phyloP scores from a whole-genome alignment of 1,140 invertebrate genomes.

The Colletes latitarsis region DNA sequence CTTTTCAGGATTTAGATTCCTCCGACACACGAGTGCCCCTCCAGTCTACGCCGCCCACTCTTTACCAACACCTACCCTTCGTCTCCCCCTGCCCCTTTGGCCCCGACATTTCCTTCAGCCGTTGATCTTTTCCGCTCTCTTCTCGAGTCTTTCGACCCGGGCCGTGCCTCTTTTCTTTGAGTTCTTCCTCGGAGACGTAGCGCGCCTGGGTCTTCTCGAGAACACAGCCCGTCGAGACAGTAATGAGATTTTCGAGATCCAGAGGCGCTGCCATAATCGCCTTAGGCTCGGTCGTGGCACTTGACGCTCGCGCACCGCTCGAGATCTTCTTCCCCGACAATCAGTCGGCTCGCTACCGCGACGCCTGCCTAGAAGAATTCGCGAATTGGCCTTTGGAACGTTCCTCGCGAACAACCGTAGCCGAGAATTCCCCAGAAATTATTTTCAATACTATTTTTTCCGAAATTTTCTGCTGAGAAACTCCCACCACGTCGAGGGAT shows the following conservation, averaged over 20 bases:
- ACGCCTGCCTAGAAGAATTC: neutral
- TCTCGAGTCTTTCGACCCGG: neutral
- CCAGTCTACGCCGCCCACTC: neutral
- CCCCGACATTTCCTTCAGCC: neutral
- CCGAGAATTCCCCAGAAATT: too few relatives aligned
- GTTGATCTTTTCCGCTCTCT: slow-evolving; percentile 2
- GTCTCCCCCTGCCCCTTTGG: neutral
- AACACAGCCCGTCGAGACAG: slow-evolving; percentile 20
- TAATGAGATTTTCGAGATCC: slow-evolving; percentile 53
- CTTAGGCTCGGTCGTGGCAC: slow-evolving; percentile 28
- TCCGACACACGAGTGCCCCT: neutral
- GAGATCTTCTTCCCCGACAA: neutral
- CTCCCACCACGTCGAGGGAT: too few relatives aligned
- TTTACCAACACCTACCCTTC: neutral
- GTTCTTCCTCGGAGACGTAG: neutral
- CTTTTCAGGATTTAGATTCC: neutral
- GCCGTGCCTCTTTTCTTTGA: neutral
- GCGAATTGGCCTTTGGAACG: neutral
- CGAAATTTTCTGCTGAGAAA: too few relatives aligned
- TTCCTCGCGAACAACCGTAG: too few relatives aligned
- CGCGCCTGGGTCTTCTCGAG: neutral
- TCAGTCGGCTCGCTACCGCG: neutral
- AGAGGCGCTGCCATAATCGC: slow-evolving; percentile 34
- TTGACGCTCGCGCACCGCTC: neutral
- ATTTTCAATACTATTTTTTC: too few relatives aligned